Evolutionary conservation across 2,888 invertebrate species (phyloP).

Genomic region (Campoplex nolae): DNA sequence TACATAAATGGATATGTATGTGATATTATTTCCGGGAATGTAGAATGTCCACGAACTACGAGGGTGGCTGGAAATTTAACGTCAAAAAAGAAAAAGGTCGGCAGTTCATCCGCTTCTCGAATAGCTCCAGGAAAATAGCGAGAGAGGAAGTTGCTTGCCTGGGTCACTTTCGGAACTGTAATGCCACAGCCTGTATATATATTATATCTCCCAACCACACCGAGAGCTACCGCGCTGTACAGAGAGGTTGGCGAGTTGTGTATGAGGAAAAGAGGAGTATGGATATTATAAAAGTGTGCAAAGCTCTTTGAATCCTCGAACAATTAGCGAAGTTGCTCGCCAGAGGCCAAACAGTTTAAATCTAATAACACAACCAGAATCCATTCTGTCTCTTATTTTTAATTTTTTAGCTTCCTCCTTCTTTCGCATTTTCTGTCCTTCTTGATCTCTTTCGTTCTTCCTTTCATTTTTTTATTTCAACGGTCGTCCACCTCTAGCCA

Average conservation of each 20-base stretch:
- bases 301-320: slow-evolving; percentile 69
- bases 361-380: slow-evolving; percentile 75
- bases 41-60: slow-evolving; percentile 46
- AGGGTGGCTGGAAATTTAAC: slow-evolving; percentile 59
- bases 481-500: neutral
- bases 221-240: neutral
- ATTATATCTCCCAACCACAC: slow-evolving; percentile 38
- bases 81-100: slow-evolving; percentile 59
- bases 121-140: slow-evolving; percentile 61
- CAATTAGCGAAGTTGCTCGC: slow-evolving; percentile 75
- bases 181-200: slow-evolving; percentile 65
- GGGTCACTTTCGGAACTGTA: slow-evolving; percentile 53
- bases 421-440: slow-evolving; percentile 37
- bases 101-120: slow-evolving; percentile 54
- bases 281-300: slow-evolving; percentile 64
- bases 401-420: slow-evolving; percentile 28
- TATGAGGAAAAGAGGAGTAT: neutral
- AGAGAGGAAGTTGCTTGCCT: slow-evolving; percentile 62
- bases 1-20: slow-evolving; percentile 15
- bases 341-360: slow-evolving; percentile 77
- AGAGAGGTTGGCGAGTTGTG: neutral
- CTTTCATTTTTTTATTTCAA: neutral
- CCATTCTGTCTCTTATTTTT: slow-evolving; percentile 52
- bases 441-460: slow-evolving; percentile 4
- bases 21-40: slow-evolving; percentile 56